phyloP scores from a whole-genome alignment of 2,797 vertebrate species.

The Epinephelus awoara region DNA sequence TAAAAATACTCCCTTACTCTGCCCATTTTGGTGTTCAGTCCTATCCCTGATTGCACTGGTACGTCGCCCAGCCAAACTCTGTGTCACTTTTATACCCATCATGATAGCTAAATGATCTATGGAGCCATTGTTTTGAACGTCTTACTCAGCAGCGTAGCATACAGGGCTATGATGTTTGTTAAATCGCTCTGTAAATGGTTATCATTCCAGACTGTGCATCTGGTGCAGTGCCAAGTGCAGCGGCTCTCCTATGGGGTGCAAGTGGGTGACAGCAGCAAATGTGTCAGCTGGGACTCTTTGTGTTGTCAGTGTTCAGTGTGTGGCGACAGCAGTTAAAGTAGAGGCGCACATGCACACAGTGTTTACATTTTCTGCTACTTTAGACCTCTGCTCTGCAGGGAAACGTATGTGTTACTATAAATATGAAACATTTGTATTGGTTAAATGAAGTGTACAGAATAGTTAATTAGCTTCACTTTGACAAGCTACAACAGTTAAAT shows the following conservation, averaged over 20 bases:
- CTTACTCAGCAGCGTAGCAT: slow-evolving; percentile 79
- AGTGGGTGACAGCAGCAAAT: slow-evolving; percentile 48
- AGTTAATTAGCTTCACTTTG: not conserved
- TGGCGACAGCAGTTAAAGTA: not conserved
- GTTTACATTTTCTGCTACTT: not conserved
- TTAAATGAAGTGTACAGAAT: not conserved
- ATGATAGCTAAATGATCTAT: slow-evolving; percentile 77
- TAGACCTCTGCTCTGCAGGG: not conserved
- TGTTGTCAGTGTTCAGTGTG: slow-evolving; percentile 21
- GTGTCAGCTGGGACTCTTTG: slow-evolving; percentile 46
- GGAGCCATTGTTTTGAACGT: slow-evolving; percentile 77
- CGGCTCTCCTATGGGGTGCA: slow-evolving; percentile 53
- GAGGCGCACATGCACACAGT: not conserved
- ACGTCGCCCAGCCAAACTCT: slow-evolving; percentile 32
- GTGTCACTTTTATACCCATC: slow-evolving; percentile 78
- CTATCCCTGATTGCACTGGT: slow-evolving; percentile 58
- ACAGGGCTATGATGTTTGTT: slow-evolving; percentile 75
- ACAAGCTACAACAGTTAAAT: not conserved
- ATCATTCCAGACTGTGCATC: slow-evolving; percentile 77
- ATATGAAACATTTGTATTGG: not conserved
- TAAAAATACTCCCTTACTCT: slow-evolving; percentile 66
- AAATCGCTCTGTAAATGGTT: slow-evolving; percentile 78
- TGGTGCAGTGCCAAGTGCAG: slow-evolving; percentile 72
- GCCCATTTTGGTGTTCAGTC: slow-evolving; percentile 71
- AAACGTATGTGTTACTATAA: not conserved